Percentiles rank a stretch among this genome's conserved stretches.
Conservation (phyloP, 2,113 vertebrate genomes). For the Austrofundulus limnaeus region DNA sequence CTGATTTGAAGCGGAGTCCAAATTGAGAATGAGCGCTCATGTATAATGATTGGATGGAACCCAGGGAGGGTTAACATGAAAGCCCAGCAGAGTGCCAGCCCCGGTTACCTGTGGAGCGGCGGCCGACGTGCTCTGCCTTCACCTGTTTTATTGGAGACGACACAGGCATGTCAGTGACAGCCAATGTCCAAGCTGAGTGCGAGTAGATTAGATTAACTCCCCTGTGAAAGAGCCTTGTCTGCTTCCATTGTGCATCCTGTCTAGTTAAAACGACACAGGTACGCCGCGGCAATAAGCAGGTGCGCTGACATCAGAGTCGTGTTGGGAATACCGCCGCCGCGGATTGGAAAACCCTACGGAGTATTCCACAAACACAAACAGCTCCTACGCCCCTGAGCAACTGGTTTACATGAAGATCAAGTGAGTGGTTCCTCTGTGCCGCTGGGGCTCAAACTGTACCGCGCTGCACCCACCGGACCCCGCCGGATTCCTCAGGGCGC, state of each 20-base stretch:
- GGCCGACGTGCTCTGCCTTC: slow-evolving; percentile 53
- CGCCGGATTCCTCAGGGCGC: slow-evolving; percentile 15
- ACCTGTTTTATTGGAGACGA: slow-evolving; percentile 66
- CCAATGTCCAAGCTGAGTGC: slow-evolving; percentile 65
- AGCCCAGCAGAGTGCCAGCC: slow-evolving; percentile 58
- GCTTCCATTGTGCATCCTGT: slow-evolving; percentile 69
- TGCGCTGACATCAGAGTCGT: slow-evolving; percentile 55
- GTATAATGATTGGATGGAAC: slow-evolving; percentile 55
- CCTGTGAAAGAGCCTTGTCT: slow-evolving; percentile 72
- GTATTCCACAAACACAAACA: slow-evolving; percentile 62
- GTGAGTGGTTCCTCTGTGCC: slow-evolving; percentile 16
- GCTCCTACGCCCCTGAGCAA: background rate
- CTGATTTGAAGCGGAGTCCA: slow-evolving; percentile 22
- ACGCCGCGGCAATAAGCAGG: slow-evolving; percentile 62
- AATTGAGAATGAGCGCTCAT: slow-evolving; percentile 53
- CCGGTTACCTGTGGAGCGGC: slow-evolving; percentile 55
- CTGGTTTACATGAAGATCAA: slow-evolving; percentile 22
- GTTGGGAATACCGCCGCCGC: slow-evolving; percentile 55
- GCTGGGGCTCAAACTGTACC: slow-evolving; percentile 3
- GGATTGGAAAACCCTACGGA: slow-evolving; percentile 61
- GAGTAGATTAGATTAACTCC: slow-evolving; percentile 74
- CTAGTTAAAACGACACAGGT: slow-evolving; percentile 67
- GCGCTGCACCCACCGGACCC: slow-evolving; percentile 17
- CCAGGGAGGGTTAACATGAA: slow-evolving; percentile 61
- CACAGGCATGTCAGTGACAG: slow-evolving; percentile 66